Percentiles rank a stretch among this genome's conserved stretches.
Evolutionary conservation across 1,140 invertebrate genomes (phyloP).

Genomic region (Trachymyrmex septentrionalis): DNA sequence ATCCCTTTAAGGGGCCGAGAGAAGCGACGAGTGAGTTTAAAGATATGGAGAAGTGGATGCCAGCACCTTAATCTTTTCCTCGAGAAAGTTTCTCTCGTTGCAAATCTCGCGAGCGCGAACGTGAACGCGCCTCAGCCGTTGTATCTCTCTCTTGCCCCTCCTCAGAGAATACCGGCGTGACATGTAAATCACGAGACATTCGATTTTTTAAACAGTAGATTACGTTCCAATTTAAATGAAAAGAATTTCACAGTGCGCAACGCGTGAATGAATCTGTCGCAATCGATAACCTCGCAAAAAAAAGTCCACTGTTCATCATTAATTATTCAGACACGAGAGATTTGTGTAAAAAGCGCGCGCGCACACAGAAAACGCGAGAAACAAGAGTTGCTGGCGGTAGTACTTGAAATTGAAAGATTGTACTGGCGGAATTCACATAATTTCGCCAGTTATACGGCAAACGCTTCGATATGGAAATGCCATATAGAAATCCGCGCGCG

Average conservation of each 20-base stretch:
- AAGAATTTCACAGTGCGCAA: constrained; percentile 5
- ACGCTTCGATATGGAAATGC: constrained; percentile 42
- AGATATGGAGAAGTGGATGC: constrained; percentile 76
- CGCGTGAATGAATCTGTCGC: constrained; percentile 20
- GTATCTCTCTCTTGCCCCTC: neutral
- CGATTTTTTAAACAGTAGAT: constrained; percentile 76
- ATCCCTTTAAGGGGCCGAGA: constrained; percentile 71
- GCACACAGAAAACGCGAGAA: neutral
- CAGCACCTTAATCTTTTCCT: constrained; percentile 75
- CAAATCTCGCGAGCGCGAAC: constrained; percentile 68
- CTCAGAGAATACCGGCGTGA: constrained; percentile 60
- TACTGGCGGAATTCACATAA: neutral
- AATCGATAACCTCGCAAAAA: constrained; percentile 37
- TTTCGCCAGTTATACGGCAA: constrained; percentile 49
- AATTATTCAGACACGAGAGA: constrained; percentile 26
- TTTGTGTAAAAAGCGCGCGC: neutral
- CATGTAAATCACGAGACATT: constrained; percentile 75
- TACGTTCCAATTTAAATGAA: constrained; percentile 51
- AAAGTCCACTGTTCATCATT: constrained; percentile 18
- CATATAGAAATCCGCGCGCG: constrained; percentile 53
- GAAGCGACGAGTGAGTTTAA: constrained; percentile 76
- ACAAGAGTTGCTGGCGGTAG: neutral
- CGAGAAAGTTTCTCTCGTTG: constrained; percentile 73
- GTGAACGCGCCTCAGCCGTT: constrained; percentile 10
- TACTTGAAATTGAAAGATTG: constrained; percentile 48